Evolutionary conservation across 2,888 invertebrate species (phyloP).

Genomic region (Epistrophella euchroma): DNA sequence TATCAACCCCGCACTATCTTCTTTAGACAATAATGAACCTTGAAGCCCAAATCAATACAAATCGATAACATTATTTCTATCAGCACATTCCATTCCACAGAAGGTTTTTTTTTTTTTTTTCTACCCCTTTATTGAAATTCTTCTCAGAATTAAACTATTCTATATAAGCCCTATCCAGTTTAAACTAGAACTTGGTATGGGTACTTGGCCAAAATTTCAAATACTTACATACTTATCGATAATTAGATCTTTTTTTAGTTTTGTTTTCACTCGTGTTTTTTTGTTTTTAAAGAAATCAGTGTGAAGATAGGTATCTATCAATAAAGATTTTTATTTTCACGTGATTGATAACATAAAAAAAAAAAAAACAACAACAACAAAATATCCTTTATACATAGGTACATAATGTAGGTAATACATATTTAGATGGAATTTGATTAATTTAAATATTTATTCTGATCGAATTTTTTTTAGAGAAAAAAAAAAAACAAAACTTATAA

Average conservation of each 20-base stretch:
- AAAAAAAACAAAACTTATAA: neutral
- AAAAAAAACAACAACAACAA: neutral
- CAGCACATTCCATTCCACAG: neutral
- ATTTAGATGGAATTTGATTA: neutral
- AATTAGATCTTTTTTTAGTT: neutral
- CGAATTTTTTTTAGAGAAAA: neutral
- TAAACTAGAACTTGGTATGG: neutral
- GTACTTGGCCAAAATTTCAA: neutral
- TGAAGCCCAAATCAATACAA: neutral
- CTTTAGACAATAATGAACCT: constrained; percentile 1
- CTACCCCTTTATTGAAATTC: neutral
- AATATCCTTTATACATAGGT: neutral
- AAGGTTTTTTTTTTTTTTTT: neutral
- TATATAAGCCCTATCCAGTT: neutral
- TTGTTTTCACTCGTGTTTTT: constrained; percentile 4
- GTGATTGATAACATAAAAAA: constrained; percentile 2
- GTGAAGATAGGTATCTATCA: constrained; percentile 14
- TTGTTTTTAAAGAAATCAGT: constrained; percentile 9
- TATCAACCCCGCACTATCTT: constrained; percentile 6
- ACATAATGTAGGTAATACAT: too few relatives aligned
- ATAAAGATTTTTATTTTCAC: constrained; percentile 3
- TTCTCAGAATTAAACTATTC: neutral
- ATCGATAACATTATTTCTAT: neutral
- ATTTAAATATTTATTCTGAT: neutral
- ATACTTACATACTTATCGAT: neutral